Evolutionary conservation across 2,888 invertebrate genomes (phyloP).

Genomic region (Chrysomela aeneicollis): DNA sequence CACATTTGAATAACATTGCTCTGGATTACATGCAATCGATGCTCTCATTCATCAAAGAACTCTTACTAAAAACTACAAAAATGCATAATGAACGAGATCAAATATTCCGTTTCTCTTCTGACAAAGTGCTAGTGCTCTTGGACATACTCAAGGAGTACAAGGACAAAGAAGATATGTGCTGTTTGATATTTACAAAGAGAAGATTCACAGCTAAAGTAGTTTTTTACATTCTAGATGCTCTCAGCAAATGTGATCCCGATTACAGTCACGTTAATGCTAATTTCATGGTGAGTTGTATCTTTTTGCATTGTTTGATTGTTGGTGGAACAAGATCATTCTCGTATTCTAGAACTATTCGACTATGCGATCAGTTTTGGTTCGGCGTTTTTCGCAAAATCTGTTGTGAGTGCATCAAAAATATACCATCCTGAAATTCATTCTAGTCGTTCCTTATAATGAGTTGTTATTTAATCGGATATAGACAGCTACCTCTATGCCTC

Average conservation of each 20-base stretch:
- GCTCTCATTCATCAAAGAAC: slow-evolving; percentile 62
- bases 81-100: slow-evolving; percentile 59
- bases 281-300: slow-evolving; percentile 74
- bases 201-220: slow-evolving; percentile 80
- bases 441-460: no score
- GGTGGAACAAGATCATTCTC: no score
- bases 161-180: slow-evolving; percentile 66
- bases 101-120: slow-evolving; percentile 69
- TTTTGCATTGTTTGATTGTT: no score
- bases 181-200: slow-evolving; percentile 76
- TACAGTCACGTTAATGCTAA: slow-evolving; percentile 71
- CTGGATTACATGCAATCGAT: slow-evolving; percentile 59
- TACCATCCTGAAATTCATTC: no score
- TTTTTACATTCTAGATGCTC: slow-evolving; percentile 70
- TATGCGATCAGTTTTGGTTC: no score
- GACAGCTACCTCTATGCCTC: no score
- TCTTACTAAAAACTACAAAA: slow-evolving; percentile 65
- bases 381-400: no score
- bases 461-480: no score
- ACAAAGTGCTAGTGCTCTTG: slow-evolving; percentile 68
- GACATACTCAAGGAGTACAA: slow-evolving; percentile 68
- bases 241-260: slow-evolving; percentile 61
- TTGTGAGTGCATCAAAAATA: no score
- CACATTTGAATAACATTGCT: slow-evolving; percentile 36
- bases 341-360: no score